Evolutionary conservation across 2,797 vertebrate genomes (phyloP), one percentile per base, ranked within the genome.

Genomic region (Hydrolagus colliei): DNA sequence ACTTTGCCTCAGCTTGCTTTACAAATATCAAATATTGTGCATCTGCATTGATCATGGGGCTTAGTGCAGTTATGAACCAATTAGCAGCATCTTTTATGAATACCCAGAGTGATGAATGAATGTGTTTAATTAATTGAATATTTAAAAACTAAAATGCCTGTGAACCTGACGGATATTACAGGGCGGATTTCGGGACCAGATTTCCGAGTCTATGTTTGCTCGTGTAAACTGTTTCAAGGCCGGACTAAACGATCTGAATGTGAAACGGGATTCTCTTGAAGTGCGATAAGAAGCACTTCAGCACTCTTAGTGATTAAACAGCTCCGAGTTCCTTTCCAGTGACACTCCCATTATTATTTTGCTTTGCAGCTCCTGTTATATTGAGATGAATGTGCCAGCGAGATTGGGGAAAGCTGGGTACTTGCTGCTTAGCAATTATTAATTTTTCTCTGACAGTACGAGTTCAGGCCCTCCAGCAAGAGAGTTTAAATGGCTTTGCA

Each of bases 401-500:
- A 35, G 27, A 18, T 18, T 67, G 77, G 12, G 41, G 77, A 35
- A 32, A 27, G 22, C 61, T 63, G 61, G 20, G 11, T 22, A 22
- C 76, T 62, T n/a, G 4, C 6, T 27, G 76, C 9, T 79, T 63
- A 27, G 20, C 76, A 62, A 63, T 77, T 77, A 77, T 77, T 77
- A 77, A 77, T 79, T 63, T 79, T 59, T 27, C 63, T 63, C 59
- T 79, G 76, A 79, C 76, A 79, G 74, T 62, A 52, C n/a, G 22
- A 13, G 61, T 1, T 62, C 11, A 11, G 61, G 14, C 61, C 59
- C 61, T 63, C 20, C 14, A 61, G 52, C 52, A 52, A 76, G 41
- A 52, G 41, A 18, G 35, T 76, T 52, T 59, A 76, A 76, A 77
- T 20, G 61, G 74, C 10, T 22, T n/a, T 8, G 59, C n/a, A 61